Evolutionary conservation across 2,113 vertebrate species (phyloP), one percentile per base, ranked within the genome.

Genomic region (Globicephala melas): DNA sequence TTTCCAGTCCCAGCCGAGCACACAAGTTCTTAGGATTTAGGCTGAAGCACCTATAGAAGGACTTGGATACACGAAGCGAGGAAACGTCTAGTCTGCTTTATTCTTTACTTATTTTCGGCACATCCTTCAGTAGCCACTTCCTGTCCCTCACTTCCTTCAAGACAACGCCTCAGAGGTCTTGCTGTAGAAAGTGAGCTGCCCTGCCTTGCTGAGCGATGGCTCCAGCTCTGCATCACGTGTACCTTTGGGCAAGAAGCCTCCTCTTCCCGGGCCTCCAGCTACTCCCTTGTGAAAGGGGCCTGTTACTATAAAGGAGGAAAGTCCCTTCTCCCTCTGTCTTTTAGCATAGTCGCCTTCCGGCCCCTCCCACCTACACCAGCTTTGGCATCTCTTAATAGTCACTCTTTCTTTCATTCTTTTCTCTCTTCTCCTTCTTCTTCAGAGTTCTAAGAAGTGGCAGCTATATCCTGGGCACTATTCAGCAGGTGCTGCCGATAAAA

Each of bases 1-100:
- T 81, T 65, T 71, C 18, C 47, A 62, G 41, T 31, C 63, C 86
- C 71, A 25, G n/a, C 10, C 55, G 47, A 31, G 38, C 41, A 31
- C 15, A 15, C 7, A 4, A 0, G 2, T n/a, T 17, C 44, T n/a
- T 21, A 14, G 36, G 36, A 63, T 26, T 14, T 41, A 5, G 26
- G 67, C 13, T 18, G 17, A 31, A 77, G 26, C 12, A 31, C 18
- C 47, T 41, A 2, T 1, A 8, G 47, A 26, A 7, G 38, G 6
- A n/a, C 6, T 0, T 17, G 31, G 80, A 65, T 17, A 20, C 50
- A 18, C 8, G 13, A 55, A 62, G 20, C 3, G 11, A 84, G 20
- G 18, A 38, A 2, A 58, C 10, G 3, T 31, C 41, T 1, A 58
- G n/a, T 23, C 60, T 58, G 36, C 25, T 20, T 63, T 23, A 10